phyloP scores from a whole-genome alignment of 1,140 invertebrate species.

The Diorhabda elongata region DNA sequence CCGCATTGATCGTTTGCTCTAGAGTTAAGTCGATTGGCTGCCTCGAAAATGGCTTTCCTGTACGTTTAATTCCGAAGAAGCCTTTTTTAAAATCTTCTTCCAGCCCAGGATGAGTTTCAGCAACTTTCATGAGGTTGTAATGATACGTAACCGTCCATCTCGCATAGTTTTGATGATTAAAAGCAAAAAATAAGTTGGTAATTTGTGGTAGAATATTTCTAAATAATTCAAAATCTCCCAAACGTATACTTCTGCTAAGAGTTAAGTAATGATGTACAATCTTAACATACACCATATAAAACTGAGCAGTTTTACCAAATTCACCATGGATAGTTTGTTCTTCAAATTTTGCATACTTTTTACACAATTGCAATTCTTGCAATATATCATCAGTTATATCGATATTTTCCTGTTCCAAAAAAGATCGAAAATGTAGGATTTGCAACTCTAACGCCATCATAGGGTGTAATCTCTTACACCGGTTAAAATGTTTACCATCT shows the following conservation, averaged over 20 bases:
- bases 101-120: conserved; percentile 10
- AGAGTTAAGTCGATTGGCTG: too few relatives aligned
- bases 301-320: conserved; percentile 42
- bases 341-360: conserved; percentile 30
- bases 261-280: conserved; percentile 35
- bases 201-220: conserved; percentile 25
- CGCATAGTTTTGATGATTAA: not conserved
- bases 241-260: conserved; percentile 36
- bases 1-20: too few relatives aligned
- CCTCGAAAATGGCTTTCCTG: conserved; percentile 11
- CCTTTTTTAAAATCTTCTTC: conserved; percentile 8
- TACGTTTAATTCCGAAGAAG: conserved; percentile 33
- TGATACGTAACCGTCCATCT: conserved; percentile 27
- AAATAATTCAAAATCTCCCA: conserved; percentile 35
- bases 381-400: too few relatives aligned
- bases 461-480: too few relatives aligned
- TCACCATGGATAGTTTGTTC: conserved; percentile 30
- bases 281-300: conserved; percentile 40
- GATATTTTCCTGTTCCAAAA: too few relatives aligned
- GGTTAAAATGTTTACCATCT: too few relatives aligned
- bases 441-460: too few relatives aligned
- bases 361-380: too few relatives aligned
- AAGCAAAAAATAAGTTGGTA: conserved; percentile 30
- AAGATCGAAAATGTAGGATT: too few relatives aligned
- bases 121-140: conserved; percentile 28